These are phyloP conservation scores for Strix aluco DNA, from an alignment of 2,113 vertebrate genomes.

Conservation along the genomic window DNA sequence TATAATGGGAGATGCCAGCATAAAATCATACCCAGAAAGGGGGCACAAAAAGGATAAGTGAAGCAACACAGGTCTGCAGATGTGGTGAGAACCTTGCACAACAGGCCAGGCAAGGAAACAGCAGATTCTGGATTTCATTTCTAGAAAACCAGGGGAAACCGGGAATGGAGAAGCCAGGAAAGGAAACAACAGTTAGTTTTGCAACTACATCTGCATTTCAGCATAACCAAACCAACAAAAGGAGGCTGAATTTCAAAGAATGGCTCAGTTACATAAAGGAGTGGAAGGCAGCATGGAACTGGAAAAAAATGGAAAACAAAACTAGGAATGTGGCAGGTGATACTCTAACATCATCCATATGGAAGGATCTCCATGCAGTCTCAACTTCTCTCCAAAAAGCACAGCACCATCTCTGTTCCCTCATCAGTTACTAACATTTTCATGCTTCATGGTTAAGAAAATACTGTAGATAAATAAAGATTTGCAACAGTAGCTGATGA, in stretches of 20 bases:
- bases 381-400: background rate
- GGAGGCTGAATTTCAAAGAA: background rate
- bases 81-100: background rate
- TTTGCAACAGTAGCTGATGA: background rate
- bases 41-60: background rate
- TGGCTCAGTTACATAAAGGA: background rate
- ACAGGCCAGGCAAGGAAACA: background rate
- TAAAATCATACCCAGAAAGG: background rate
- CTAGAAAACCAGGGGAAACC: background rate
- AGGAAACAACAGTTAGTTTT: constrained; percentile 9
- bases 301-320: background rate
- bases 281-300: background rate
- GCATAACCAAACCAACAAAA: background rate
- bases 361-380: background rate
- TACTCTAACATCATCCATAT: background rate
- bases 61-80: background rate
- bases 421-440: background rate
- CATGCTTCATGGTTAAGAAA: background rate
- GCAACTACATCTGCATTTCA: constrained; percentile 7
- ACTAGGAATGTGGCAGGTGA: background rate
- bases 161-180: background rate
- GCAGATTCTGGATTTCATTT: background rate
- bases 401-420: background rate
- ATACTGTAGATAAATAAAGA: background rate
- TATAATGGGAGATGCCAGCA: background rate